Evolutionary conservation across 2,113 vertebrate genomes (phyloP).

Genomic region (cattle (Bos taurus)): ARS-UCD2.0 NC_037331.1:23595001-23595500

Average conservation of each 20-base stretch:
- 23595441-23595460: constrained; percentile 27
- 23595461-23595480: constrained; percentile 26
- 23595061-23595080: constrained; percentile 95
- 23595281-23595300: constrained; percentile 81
- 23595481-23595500: constrained; percentile 56
- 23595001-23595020: constrained; percentile 85
- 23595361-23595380: constrained; percentile 53
- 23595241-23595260: constrained; percentile 83
- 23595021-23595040: constrained; percentile 84
- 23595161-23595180: constrained; percentile 86
- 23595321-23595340: constrained; percentile 74
- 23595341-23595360: constrained; percentile 70
- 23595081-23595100: constrained; percentile 90
- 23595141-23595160: constrained; percentile 87
- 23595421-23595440: constrained; percentile 73
- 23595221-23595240: constrained; percentile 76
- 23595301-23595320: constrained; percentile 84
- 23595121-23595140: constrained; percentile 92
- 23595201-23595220: constrained; percentile 87
- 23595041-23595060: constrained; percentile 93
- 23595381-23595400: neutral
- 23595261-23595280: constrained; percentile 81
- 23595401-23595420: constrained; percentile 46
- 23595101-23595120: constrained; percentile 94
- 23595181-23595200: constrained; percentile 77